phyloP scores from a whole-genome alignment of 2,888 invertebrate genomes.

The Eremobia ochroleuca region DNA sequence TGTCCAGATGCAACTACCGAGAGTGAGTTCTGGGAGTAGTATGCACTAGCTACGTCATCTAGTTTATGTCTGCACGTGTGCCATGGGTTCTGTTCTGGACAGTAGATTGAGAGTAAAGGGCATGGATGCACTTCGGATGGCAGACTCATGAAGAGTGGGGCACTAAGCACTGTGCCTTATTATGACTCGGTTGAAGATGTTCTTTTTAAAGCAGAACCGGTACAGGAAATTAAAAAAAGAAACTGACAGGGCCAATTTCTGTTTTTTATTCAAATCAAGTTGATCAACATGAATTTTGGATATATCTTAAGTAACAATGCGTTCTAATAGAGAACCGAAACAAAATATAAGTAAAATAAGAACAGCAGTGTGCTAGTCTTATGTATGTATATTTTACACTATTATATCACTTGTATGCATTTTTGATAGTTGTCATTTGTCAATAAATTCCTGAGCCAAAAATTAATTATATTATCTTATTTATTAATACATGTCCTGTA shows the following conservation, averaged over 20 bases:
- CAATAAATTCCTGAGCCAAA: constrained; percentile 1
- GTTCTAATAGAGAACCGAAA: too few relatives aligned
- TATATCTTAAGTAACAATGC: not conserved
- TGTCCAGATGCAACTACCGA: constrained; percentile 49
- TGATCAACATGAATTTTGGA: not conserved
- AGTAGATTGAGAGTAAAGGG: constrained; percentile 49
- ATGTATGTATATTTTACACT: not conserved
- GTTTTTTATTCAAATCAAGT: not conserved
- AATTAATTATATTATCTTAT: too few relatives aligned
- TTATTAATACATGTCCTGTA: not conserved
- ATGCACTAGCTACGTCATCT: constrained; percentile 50
- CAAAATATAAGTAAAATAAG: too few relatives aligned
- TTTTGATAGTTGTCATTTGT: not conserved
- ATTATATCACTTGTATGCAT: not conserved
- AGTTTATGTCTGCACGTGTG: constrained; percentile 60
- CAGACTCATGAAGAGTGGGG: constrained; percentile 48
- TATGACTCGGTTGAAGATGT: not conserved
- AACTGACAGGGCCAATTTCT: not conserved
- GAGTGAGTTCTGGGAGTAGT: constrained; percentile 62
- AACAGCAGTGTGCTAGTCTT: too few relatives aligned
- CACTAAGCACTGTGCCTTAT: not conserved
- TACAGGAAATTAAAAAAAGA: not conserved
- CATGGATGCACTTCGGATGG: constrained; percentile 46
- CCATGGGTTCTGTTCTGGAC: constrained; percentile 63
- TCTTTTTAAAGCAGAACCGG: not conserved